Conservation (phyloP, 2,113 vertebrate genomes). For the Rhinopomastus cyanomelas region DNA sequence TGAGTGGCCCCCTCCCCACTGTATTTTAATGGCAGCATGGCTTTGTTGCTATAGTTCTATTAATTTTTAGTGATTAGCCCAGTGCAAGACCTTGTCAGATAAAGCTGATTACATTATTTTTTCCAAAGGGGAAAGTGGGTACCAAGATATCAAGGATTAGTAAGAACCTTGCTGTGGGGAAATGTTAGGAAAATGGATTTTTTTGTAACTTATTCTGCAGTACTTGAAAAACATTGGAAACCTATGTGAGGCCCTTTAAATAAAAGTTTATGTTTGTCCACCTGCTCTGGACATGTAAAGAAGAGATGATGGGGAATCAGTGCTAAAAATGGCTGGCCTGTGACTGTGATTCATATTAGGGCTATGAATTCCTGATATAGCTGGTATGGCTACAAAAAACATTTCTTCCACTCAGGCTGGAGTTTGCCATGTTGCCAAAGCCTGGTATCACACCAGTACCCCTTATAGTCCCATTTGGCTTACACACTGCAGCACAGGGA, state of each 20-base stretch:
- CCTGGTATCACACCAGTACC: background rate
- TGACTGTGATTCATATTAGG: background rate
- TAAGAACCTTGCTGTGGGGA: background rate
- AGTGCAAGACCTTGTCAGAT: background rate
- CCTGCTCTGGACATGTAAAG: background rate
- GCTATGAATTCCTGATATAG: background rate
- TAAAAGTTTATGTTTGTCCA: background rate
- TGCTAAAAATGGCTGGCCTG: background rate
- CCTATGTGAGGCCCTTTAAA: background rate
- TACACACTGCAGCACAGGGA: background rate
- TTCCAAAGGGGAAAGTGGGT: background rate
- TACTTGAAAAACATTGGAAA: background rate
- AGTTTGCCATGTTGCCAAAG: background rate
- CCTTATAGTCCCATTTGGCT: background rate
- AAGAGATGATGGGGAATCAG: background rate
- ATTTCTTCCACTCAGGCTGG: background rate
- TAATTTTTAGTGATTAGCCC: background rate
- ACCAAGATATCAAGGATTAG: background rate
- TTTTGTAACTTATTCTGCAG: background rate
- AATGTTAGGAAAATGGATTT: background rate
- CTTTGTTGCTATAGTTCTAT: background rate
- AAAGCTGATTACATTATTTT: background rate
- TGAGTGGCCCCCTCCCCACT: background rate
- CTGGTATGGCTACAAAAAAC: background rate
- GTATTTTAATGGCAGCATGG: background rate